Conservation (phyloP, 1,140 invertebrate genomes). For the Drosophila willistoni region DNA sequence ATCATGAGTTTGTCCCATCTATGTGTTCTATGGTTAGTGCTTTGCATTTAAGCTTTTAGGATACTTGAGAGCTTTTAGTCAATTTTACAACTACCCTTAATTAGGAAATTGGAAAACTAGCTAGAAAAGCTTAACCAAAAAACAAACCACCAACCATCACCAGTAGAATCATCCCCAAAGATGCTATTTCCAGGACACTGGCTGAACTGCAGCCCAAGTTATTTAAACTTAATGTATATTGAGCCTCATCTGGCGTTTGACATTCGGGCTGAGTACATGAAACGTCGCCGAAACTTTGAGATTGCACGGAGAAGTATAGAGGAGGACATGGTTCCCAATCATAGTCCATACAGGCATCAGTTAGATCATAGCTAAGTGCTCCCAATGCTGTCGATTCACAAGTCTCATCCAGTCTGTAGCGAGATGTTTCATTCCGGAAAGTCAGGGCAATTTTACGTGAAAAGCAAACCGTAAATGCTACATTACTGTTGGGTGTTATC, state of each 20-base stretch:
- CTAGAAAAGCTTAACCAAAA: background rate
- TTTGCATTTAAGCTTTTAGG: background rate
- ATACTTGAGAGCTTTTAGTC: background rate
- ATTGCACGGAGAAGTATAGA: conserved; percentile 86
- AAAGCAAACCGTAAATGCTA: conserved; percentile 85
- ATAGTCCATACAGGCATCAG: conserved; percentile 84
- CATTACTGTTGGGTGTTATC: conserved; percentile 83
- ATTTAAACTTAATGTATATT: conserved; percentile 86
- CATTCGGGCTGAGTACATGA: conserved; percentile 84
- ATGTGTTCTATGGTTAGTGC: too few relatives aligned
- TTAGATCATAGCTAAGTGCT: conserved; percentile 80
- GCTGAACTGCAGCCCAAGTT: conserved; percentile 86
- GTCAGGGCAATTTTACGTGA: conserved; percentile 84
- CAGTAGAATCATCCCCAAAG: background rate
- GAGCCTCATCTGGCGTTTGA: conserved; percentile 86
- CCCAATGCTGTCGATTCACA: conserved; percentile 67
- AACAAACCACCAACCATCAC: background rate
- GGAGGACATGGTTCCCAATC: conserved; percentile 85
- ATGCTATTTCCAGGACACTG: conserved; percentile 45
- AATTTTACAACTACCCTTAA: background rate
- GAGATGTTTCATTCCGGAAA: conserved; percentile 42
- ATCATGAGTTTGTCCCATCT: too few relatives aligned
- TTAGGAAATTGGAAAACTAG: background rate
- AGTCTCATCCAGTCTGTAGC: conserved; percentile 39
- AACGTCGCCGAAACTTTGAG: conserved; percentile 71